These are phyloP conservation scores for Knipowitschia caucasica DNA, from an alignment of 2,797 vertebrate species.

Conservation along the genomic window DNA sequence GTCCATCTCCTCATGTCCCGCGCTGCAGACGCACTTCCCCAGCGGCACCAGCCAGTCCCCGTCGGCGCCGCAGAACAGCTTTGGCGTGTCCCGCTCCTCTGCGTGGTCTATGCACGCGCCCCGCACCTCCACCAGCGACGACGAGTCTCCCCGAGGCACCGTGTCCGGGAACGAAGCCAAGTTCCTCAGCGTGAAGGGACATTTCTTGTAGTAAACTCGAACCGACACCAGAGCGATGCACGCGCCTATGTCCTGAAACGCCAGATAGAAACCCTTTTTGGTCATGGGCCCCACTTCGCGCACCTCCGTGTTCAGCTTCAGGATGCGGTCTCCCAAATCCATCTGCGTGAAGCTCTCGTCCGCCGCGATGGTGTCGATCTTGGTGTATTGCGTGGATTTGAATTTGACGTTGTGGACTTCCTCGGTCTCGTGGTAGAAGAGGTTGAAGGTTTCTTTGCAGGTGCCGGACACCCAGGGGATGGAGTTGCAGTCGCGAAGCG, in stretches of 20 bases:
- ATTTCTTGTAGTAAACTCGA: slow-evolving; percentile 94
- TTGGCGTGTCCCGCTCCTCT: slow-evolving; percentile 90
- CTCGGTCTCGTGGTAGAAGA: slow-evolving; percentile 90
- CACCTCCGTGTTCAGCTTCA: slow-evolving; percentile 94
- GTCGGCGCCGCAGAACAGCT: slow-evolving; percentile 91
- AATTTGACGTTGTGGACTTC: slow-evolving; percentile 87
- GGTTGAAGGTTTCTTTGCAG: slow-evolving; percentile 95
- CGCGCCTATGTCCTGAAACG: slow-evolving; percentile 94
- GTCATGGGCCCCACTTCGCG: slow-evolving; percentile 90
- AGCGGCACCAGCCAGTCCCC: slow-evolving; percentile 96
- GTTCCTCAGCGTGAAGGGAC: slow-evolving; percentile 89
- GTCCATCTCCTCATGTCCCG: slow-evolving; percentile 88
- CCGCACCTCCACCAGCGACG: slow-evolving; percentile 91
- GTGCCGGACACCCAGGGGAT: slow-evolving; percentile 94
- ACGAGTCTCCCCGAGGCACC: slow-evolving; percentile 91
- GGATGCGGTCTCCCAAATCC: slow-evolving; percentile 93
- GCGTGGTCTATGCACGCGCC: slow-evolving; percentile 93
- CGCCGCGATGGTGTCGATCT: slow-evolving; percentile 94
- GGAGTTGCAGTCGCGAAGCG: slow-evolving; percentile 93
- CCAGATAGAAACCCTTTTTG: slow-evolving; percentile 90
- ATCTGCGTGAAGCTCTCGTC: slow-evolving; percentile 97
- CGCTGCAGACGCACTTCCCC: slow-evolving; percentile 88
- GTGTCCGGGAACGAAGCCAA: slow-evolving; percentile 93
- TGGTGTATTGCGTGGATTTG: slow-evolving; percentile 85
- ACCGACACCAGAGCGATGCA: slow-evolving; percentile 94